Evolutionary conservation across 2,888 invertebrate genomes (phyloP).

Genomic region (Melikaiella ostensackeni): DNA sequence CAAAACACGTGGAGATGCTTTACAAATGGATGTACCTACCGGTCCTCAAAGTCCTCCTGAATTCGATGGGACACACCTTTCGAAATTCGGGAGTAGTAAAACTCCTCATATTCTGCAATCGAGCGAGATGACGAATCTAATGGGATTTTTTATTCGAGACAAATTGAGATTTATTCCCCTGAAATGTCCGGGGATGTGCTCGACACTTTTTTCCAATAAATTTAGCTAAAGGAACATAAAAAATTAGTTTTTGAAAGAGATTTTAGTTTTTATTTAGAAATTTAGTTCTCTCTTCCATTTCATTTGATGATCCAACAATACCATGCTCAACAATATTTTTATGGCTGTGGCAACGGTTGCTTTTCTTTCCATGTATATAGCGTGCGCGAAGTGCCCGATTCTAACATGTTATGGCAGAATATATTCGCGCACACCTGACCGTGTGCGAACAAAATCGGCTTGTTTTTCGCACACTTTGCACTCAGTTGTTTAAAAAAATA

Average conservation of each 20-base stretch:
- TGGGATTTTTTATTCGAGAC: conserved; percentile 40
- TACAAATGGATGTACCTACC: conserved; percentile 17
- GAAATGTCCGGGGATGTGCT: conserved; percentile 1
- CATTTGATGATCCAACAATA: no score
- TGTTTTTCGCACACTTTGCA: no score
- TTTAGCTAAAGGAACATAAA: not conserved
- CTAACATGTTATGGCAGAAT: no score
- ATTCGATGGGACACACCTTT: conserved; percentile 32
- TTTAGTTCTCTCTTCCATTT: no score
- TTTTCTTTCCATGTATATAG: no score
- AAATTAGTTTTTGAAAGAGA: not conserved
- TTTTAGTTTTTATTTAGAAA: no score
- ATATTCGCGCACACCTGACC: no score
- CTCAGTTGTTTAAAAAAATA: no score
- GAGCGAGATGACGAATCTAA: conserved; percentile 32
- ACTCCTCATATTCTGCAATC: conserved; percentile 29
- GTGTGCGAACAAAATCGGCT: no score
- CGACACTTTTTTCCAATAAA: not conserved
- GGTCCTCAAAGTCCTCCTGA: conserved; percentile 7
- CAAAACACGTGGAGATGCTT: conserved; percentile 29
- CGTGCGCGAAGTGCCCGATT: no score
- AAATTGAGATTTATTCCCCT: conserved; percentile 38
- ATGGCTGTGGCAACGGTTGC: no score
- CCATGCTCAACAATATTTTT: no score
- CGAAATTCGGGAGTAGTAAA: conserved; percentile 31